These are phyloP conservation scores for Typhlichthys subterraneus DNA, from an alignment of 2,797 vertebrate genomes.

Conservation along the genomic window DNA sequence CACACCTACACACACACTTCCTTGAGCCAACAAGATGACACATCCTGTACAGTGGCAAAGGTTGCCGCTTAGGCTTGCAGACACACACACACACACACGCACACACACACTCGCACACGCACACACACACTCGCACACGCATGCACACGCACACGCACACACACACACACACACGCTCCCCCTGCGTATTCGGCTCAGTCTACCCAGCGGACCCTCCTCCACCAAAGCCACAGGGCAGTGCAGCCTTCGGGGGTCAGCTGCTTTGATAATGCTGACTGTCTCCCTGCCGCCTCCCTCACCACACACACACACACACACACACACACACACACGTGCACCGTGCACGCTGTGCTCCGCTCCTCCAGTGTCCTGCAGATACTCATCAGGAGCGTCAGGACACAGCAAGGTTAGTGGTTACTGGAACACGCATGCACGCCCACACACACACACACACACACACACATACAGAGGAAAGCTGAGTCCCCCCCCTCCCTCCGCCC, in stretches of 20 bases:
- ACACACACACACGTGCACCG: slow-evolving; percentile 68
- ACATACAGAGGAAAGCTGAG: not conserved
- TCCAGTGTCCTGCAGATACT: slow-evolving; percentile 99
- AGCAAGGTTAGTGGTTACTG: slow-evolving; percentile 99
- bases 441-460: slow-evolving; percentile 29
- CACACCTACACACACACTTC: slow-evolving; percentile 62
- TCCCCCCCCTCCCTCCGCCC: slow-evolving; percentile 74
- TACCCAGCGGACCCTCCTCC: slow-evolving; percentile 55
- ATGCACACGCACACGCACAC: slow-evolving; percentile 12
- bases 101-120: slow-evolving; percentile 13
- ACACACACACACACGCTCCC: slow-evolving; percentile 34
- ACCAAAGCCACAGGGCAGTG: slow-evolving; percentile 79
- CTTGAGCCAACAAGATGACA: slow-evolving; percentile 78
- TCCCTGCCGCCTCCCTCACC: slow-evolving; percentile 76
- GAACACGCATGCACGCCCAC: slow-evolving; percentile 75
- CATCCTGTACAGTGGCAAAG: slow-evolving; percentile 71
- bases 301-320: slow-evolving; percentile 28
- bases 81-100: slow-evolving; percentile 9
- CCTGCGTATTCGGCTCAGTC: slow-evolving; percentile 76
- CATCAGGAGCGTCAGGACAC: slow-evolving; percentile 99
- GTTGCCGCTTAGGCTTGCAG: slow-evolving; percentile 51
- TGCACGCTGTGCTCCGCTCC: slow-evolving; percentile 86
- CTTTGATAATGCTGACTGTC: slow-evolving; percentile 97
- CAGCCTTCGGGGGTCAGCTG: slow-evolving; percentile 99
- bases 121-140: slow-evolving; percentile 22